Evolutionary conservation across 2,888 invertebrate species (phyloP).

Genomic region (Perithous albicinctus): DNA sequence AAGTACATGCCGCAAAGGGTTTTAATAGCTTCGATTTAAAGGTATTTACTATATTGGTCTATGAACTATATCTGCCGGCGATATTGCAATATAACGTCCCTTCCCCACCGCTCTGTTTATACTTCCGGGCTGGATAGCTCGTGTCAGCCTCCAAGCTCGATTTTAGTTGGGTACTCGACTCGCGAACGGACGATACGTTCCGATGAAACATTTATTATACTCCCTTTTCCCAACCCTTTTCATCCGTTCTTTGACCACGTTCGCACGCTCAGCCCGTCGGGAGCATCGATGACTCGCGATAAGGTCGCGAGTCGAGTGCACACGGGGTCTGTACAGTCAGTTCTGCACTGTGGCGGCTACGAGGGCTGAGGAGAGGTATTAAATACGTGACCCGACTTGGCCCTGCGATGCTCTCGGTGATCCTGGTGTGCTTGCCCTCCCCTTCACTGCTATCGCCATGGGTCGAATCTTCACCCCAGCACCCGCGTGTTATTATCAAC

Average conservation of each 20-base stretch:
- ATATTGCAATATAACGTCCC: constrained; percentile 1
- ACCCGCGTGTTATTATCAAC: constrained; percentile 57
- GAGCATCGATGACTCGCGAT: constrained; percentile 65
- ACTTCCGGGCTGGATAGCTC: neutral
- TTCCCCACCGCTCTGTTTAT: neutral
- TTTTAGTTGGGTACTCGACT: constrained; percentile 41
- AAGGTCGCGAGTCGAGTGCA: constrained; percentile 68
- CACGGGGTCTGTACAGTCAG: constrained; percentile 32
- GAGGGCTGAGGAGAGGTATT: constrained; percentile 70
- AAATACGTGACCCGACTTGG: constrained; percentile 77
- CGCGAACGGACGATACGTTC: constrained; percentile 44
- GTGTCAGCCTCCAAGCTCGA: constrained; percentile 4
- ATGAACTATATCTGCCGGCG: neutral
- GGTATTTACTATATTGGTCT: too few species aligned
- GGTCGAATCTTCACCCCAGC: constrained; percentile 22
- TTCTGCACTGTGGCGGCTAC: constrained; percentile 53
- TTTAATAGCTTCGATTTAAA: neutral
- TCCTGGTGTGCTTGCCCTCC: constrained; percentile 35
- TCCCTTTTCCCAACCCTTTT: constrained; percentile 19
- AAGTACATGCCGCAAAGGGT: neutral
- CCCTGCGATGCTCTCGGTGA: constrained; percentile 55
- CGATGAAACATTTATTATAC: constrained; percentile 56
- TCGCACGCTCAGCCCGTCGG: constrained; percentile 22
- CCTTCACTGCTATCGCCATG: constrained; percentile 37
- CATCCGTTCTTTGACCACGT: constrained; percentile 31